phyloP scores from a whole-genome alignment of 1,140 invertebrate genomes.

The Drosophila ironensis region DNA sequence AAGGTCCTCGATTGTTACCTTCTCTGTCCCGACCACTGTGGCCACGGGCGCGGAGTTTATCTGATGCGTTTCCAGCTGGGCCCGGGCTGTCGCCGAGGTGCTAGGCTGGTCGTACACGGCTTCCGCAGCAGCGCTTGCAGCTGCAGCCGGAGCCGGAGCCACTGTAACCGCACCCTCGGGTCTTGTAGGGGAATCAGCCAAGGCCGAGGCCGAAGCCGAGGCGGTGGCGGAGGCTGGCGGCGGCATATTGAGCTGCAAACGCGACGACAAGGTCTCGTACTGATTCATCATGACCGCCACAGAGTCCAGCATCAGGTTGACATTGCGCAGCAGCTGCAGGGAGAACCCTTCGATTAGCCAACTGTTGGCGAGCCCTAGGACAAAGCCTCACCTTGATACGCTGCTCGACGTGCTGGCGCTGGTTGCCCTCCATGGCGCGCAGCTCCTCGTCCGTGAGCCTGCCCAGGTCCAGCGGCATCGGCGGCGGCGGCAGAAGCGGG shows the following conservation, averaged over 20 bases:
- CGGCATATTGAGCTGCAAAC: constrained; percentile 38
- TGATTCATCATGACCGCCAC: constrained; percentile 95
- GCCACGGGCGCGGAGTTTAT: constrained; percentile 3
- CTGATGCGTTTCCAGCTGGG: constrained; percentile 37
- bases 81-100: constrained; percentile 51
- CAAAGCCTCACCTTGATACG: constrained; percentile 87
- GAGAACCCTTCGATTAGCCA: background rate
- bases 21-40: constrained; percentile 22
- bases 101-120: constrained; percentile 82
- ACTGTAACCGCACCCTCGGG: too few species aligned
- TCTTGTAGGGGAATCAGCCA: too few species aligned
- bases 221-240: constrained; percentile 11
- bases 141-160: too few species aligned
- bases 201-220: too few species aligned
- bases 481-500: constrained; percentile 86
- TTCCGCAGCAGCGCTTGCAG: background rate
- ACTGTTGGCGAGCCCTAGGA: background rate
- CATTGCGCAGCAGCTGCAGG: constrained; percentile 87
- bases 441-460: constrained; percentile 92
- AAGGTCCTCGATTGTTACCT: constrained; percentile 79
- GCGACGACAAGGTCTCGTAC: constrained; percentile 86
- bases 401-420: constrained; percentile 93
- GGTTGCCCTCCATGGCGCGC: constrained; percentile 92
- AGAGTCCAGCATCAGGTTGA: constrained; percentile 93
- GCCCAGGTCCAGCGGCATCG: constrained; percentile 89